Evolutionary conservation across 2,888 invertebrate species (phyloP).

Genomic region (Leptopilina drosophilae): DNA sequence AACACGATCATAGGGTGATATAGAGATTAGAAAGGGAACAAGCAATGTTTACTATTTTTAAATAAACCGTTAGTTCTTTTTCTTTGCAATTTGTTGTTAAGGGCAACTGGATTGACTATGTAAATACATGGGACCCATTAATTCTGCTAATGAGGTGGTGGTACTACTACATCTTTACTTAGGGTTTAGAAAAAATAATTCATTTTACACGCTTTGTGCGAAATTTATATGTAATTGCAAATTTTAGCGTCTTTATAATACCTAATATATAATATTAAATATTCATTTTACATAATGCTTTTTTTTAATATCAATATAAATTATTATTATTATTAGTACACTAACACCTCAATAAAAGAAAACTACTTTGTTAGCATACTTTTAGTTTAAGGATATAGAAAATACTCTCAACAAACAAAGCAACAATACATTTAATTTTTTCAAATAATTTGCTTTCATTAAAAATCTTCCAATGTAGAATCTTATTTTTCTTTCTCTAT

Average conservation of each 20-base stretch:
- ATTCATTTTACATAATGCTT: too few species aligned
- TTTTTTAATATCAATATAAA: too few species aligned
- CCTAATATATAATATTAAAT: too few species aligned
- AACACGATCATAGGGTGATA: conserved; percentile 69
- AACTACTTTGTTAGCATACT: neutral
- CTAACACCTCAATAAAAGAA: too few species aligned
- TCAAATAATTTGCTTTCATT: too few species aligned
- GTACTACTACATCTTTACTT: conserved; percentile 19
- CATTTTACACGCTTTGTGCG: neutral
- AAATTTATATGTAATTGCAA: neutral
- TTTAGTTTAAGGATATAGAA: neutral
- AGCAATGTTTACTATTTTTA: conserved; percentile 45
- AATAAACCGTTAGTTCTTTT: conserved; percentile 19
- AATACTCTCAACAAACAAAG: neutral
- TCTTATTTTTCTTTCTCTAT: too few species aligned
- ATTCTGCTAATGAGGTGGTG: conserved; percentile 39
- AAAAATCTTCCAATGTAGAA: too few species aligned
- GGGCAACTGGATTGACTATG: conserved; percentile 38
- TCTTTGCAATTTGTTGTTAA: neutral
- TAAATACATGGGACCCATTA: conserved; percentile 23
- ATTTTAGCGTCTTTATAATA: too few species aligned
- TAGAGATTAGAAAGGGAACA: conserved; percentile 58
- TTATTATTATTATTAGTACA: too few species aligned
- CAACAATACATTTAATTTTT: neutral
- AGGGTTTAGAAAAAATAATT: neutral